A percentile compares a stretch with the other conserved stretches of the same genome.
Conservation (phyloP, 2,888 invertebrate species). For the Cacoxenus indagator region DNA sequence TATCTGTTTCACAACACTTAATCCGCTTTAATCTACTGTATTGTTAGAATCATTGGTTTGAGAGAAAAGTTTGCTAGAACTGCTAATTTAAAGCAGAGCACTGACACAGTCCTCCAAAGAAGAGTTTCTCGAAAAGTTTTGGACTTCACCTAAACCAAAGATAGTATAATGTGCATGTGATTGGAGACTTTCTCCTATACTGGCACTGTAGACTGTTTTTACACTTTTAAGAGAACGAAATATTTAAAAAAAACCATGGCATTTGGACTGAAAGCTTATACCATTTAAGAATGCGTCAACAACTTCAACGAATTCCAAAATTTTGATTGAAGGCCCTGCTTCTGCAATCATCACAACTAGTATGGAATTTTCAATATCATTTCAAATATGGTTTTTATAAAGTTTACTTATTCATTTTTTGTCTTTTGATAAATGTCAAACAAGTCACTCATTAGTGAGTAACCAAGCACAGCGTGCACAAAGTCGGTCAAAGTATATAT, state of each 20-base stretch:
- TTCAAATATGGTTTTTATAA: background rate
- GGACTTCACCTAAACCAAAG: too few relatives aligned
- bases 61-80: too few relatives aligned
- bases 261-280: background rate
- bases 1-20: too few relatives aligned
- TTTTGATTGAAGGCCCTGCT: background rate
- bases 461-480: background rate
- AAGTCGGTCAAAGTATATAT: slow-evolving; percentile 6
- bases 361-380: background rate
- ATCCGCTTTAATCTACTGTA: too few relatives aligned
- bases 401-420: background rate
- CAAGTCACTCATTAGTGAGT: background rate
- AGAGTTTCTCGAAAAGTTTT: too few relatives aligned
- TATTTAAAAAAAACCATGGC: background rate
- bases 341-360: background rate
- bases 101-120: too few relatives aligned
- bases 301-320: background rate
- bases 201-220: too few relatives aligned
- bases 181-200: too few relatives aligned
- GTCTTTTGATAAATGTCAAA: slow-evolving; percentile 1
- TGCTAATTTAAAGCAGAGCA: too few relatives aligned
- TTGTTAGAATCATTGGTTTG: too few relatives aligned
- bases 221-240: too few relatives aligned
- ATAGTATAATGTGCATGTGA: too few relatives aligned
- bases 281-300: background rate